Percentiles rank a stretch among this genome's conserved stretches.
Conservation (phyloP, 2,888 invertebrate species). For the Conus canariensis region DNA sequence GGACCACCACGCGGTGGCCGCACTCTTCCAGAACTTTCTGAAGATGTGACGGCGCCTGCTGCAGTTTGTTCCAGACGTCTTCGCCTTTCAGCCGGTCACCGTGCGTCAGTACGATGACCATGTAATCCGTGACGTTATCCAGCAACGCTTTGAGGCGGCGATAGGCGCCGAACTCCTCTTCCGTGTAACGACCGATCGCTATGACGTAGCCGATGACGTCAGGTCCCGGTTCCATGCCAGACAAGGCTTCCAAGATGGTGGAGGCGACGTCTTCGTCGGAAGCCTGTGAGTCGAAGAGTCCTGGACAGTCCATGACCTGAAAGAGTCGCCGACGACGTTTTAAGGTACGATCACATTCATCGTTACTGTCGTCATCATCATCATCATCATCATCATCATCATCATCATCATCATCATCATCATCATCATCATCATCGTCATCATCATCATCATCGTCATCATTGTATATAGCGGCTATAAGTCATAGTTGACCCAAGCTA, state of each 20-base stretch:
- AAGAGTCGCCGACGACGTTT: background rate
- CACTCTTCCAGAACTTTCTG: background rate
- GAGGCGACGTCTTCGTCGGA: background rate
- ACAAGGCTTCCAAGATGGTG: background rate
- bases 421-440: background rate
- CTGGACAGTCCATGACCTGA: background rate
- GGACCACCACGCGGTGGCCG: background rate
- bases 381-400: background rate
- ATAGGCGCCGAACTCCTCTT: conserved; percentile 12
- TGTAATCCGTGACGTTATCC: background rate
- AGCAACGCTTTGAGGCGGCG: background rate
- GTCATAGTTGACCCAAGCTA: no score
- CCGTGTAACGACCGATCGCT: conserved; percentile 13
- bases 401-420: no score
- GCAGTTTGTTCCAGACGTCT: background rate
- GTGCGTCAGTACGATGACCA: background rate
- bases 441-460: no score
- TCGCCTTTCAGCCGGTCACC: background rate
- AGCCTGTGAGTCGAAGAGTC: background rate
- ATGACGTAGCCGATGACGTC: conserved; percentile 24
- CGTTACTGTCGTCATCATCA: background rate
- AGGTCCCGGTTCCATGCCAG: background rate
- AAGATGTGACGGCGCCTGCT: background rate
- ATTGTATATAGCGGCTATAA: no score
- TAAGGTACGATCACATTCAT: no score